phyloP scores from a whole-genome alignment of 2,797 vertebrate genomes.

The Heteromormyrus szaboi region DNA sequence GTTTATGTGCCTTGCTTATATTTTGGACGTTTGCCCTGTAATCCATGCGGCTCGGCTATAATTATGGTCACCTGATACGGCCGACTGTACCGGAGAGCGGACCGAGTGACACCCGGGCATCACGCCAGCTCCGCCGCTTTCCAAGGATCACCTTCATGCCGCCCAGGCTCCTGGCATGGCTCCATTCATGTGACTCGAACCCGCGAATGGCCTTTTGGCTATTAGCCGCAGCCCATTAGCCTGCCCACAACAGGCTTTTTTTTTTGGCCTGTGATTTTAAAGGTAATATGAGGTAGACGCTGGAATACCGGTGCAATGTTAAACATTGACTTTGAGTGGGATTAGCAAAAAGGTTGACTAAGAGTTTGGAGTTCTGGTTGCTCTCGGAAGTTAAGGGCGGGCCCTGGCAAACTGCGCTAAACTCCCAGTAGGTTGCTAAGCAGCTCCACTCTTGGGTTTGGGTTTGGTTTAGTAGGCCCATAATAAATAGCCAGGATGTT shows the following conservation, averaged over 20 bases:
- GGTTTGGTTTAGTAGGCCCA: not conserved
- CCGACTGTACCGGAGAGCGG: slow-evolving; percentile 14
- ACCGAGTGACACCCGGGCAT: slow-evolving; percentile 12
- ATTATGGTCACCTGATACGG: slow-evolving; percentile 51
- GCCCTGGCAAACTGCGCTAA: not conserved
- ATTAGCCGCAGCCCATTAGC: not conserved
- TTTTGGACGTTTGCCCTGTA: slow-evolving; percentile 36
- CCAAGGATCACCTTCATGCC: not conserved
- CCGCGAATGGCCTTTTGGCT: not conserved
- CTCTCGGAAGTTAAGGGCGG: not conserved
- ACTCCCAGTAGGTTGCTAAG: not conserved
- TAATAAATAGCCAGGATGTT: not conserved
- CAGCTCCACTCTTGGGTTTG: not conserved
- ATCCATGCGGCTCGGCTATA: slow-evolving; percentile 47
- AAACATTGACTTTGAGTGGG: not conserved
- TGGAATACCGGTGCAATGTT: not conserved
- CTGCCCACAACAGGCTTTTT: not conserved
- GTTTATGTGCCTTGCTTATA: slow-evolving; percentile 28
- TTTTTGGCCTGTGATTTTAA: not conserved
- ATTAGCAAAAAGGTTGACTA: not conserved
- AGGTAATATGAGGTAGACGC: not conserved
- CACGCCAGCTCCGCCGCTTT: slow-evolving; percentile 17
- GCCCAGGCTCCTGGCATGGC: not conserved
- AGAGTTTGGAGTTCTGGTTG: not conserved
- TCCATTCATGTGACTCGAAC: not conserved